These are phyloP conservation scores for Megalops cyprinoides DNA, from an alignment of 2,797 vertebrate species.

Conservation along the genomic window DNA sequence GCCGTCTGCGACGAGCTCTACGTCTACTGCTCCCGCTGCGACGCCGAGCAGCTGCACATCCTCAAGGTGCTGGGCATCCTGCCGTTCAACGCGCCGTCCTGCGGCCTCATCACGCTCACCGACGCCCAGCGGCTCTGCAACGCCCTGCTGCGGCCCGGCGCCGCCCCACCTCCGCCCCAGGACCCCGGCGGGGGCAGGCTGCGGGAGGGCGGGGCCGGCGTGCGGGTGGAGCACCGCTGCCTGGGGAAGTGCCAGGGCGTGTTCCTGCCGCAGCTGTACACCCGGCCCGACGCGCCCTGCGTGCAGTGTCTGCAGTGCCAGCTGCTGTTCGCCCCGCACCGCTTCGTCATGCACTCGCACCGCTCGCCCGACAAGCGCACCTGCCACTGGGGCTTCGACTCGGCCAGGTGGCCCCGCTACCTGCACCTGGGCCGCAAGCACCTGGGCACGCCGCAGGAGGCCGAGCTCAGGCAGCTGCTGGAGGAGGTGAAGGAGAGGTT, in stretches of 20 bases:
- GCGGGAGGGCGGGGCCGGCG: slow-evolving; percentile 88
- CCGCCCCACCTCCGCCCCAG: slow-evolving; percentile 66
- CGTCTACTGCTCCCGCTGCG: slow-evolving; percentile 96
- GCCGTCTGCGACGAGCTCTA: slow-evolving; percentile 95
- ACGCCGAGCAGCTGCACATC: slow-evolving; percentile 94
- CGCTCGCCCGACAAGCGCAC: slow-evolving; percentile 94
- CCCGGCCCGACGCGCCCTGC: slow-evolving; percentile 85
- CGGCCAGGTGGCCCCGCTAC: slow-evolving; percentile 94
- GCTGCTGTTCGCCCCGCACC: slow-evolving; percentile 91
- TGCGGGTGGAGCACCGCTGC: slow-evolving; percentile 95
- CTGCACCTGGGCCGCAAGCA: slow-evolving; percentile 93
- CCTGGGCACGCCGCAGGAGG: slow-evolving; percentile 85
- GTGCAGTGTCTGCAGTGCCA: slow-evolving; percentile 96
- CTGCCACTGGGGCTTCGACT: slow-evolving; percentile 98
- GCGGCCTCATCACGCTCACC: slow-evolving; percentile 93
- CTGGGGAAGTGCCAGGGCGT: slow-evolving; percentile 94
- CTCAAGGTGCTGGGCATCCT: slow-evolving; percentile 95
- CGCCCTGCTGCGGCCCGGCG: slow-evolving; percentile 87
- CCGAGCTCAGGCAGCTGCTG: slow-evolving; percentile 83
- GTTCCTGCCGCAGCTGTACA: slow-evolving; percentile 90
- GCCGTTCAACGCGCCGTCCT: slow-evolving; percentile 94
- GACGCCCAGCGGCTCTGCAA: slow-evolving; percentile 97
- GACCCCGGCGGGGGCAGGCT: slow-evolving; percentile 77
- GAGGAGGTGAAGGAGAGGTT: slow-evolving; percentile 94
- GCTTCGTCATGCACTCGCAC: slow-evolving; percentile 97